Percentiles rank a stretch among this genome's conserved stretches.
These are phyloP conservation scores for Amorpha juglandis DNA, from an alignment of 2,888 invertebrate genomes.

Conservation along the genomic window DNA sequence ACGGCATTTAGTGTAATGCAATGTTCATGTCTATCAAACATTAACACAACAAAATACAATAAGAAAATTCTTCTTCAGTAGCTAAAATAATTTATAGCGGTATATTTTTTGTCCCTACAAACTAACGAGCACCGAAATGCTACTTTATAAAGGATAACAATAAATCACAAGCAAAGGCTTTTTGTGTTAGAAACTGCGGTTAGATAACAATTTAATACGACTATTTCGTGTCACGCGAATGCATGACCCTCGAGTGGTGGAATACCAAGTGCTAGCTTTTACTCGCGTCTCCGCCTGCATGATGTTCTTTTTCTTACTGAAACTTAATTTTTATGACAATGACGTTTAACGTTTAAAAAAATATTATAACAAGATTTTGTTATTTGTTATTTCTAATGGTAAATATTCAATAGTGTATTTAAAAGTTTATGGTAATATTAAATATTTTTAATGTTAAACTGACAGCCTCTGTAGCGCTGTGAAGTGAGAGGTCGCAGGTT, in stretches of 20 bases:
- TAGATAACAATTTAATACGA: slow-evolving; percentile 68
- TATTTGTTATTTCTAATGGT: too few relatives aligned
- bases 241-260: neutral
- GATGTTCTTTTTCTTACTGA: too few relatives aligned
- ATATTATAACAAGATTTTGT: too few relatives aligned
- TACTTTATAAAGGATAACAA: slow-evolving; percentile 50
- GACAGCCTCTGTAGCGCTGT: too few relatives aligned
- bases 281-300: too few relatives aligned
- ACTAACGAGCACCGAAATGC: slow-evolving; percentile 31
- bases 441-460: too few relatives aligned
- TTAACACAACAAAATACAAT: neutral
- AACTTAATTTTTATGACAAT: too few relatives aligned
- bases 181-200: slow-evolving; percentile 59
- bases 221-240: slow-evolving; percentile 63
- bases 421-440: too few relatives aligned
- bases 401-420: too few relatives aligned
- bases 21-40: neutral
- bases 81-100: neutral
- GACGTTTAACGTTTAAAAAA: too few relatives aligned
- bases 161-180: slow-evolving; percentile 66
- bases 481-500: too few relatives aligned
- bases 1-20: too few relatives aligned
- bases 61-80: neutral
- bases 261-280: neutral
- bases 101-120: neutral